A percentile compares a stretch with the other conserved stretches of the same genome.
Evolutionary conservation across 1,140 invertebrate species (phyloP).

Genomic region (Chironomus tepperi): DNA sequence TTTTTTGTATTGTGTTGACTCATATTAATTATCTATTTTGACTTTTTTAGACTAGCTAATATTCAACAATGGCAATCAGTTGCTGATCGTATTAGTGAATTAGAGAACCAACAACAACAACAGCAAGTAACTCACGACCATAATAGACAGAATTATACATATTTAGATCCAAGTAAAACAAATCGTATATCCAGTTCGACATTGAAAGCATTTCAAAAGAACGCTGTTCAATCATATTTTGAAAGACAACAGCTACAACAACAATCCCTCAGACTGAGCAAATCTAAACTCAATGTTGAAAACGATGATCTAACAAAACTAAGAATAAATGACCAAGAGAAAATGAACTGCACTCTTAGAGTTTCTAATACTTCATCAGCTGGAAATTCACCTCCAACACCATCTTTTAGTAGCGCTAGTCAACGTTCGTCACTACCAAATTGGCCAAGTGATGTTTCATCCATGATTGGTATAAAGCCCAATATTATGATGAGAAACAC

Average conservation of each 20-base stretch:
- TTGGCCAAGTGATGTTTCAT: not conserved
- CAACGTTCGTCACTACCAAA: not conserved
- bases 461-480: not conserved
- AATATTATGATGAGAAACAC: not conserved
- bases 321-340: not conserved
- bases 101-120: constrained; percentile 49
- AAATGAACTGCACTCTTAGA: not conserved
- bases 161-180: constrained; percentile 67
- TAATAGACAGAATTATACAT: constrained; percentile 48
- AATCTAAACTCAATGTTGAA: not conserved
- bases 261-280: not conserved
- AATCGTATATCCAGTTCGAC: constrained; percentile 65
- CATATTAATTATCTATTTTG: too few relatives aligned
- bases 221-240: constrained; percentile 75
- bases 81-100: constrained; percentile 63
- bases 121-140: constrained; percentile 24
- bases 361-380: not conserved
- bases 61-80: constrained; percentile 47
- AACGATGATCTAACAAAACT: not conserved
- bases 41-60: not conserved
- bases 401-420: not conserved
- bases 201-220: constrained; percentile 78
- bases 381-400: not conserved
- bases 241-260: constrained; percentile 55
- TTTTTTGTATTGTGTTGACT: too few relatives aligned